Conservation (phyloP, 2,797 vertebrate species). For the Sciurus carolinensis region DNA sequence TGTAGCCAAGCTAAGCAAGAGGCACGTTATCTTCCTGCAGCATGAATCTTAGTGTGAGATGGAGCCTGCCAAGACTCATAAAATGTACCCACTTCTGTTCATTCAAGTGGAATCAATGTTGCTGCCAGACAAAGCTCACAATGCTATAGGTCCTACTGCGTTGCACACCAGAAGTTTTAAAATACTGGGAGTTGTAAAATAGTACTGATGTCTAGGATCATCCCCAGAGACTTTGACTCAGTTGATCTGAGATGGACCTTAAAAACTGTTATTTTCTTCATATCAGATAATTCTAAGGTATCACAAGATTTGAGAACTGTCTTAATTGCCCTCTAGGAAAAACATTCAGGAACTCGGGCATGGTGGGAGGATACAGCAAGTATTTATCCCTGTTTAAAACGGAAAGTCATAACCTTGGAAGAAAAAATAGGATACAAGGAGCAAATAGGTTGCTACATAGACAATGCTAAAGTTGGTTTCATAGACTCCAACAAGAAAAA, state of each 20-base stretch:
- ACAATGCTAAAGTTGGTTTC: background rate
- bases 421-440: background rate
- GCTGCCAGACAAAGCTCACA: slow-evolving; percentile 61
- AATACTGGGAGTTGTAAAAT: slow-evolving; percentile 47
- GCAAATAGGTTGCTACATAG: background rate
- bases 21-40: slow-evolving; percentile 63
- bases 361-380: background rate
- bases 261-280: background rate
- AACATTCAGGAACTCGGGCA: background rate
- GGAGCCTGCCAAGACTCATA: slow-evolving; percentile 67
- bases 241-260: background rate
- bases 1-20: slow-evolving; percentile 70
- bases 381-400: background rate
- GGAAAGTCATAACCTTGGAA: slow-evolving; percentile 15
- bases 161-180: slow-evolving; percentile 50
- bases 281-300: background rate
- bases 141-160: slow-evolving; percentile 13
- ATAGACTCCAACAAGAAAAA: background rate
- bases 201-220: background rate
- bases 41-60: slow-evolving; percentile 69
- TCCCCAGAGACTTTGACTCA: background rate
- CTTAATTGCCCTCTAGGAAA: background rate
- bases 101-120: background rate
- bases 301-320: background rate
- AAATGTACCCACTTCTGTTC: slow-evolving; percentile 73